Evolutionary conservation across 1,140 invertebrate genomes (phyloP).

Genomic region (Drosophila truncata): DNA sequence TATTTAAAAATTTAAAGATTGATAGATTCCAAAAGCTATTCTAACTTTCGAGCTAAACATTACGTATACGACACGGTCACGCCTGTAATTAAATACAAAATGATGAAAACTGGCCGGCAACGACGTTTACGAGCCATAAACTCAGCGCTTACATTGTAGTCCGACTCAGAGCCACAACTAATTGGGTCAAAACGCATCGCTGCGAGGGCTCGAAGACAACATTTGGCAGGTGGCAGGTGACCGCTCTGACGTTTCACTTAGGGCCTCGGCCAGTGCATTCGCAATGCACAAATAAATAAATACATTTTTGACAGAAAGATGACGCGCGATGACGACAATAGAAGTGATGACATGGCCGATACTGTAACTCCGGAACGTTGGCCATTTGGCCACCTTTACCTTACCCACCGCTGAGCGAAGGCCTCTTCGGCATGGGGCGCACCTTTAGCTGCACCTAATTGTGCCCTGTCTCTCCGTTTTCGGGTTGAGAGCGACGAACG

Average conservation of each 20-base stretch:
- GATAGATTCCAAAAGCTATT: not conserved
- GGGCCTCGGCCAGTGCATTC: constrained; percentile 34
- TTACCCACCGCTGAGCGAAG: constrained; percentile 11
- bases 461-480: constrained; percentile 50
- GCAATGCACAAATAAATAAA: constrained; percentile 80
- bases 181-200: constrained; percentile 66
- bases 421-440: constrained; percentile 15
- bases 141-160: constrained; percentile 62
- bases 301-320: constrained; percentile 73
- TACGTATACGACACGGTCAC: constrained; percentile 62
- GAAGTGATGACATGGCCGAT: constrained; percentile 73
- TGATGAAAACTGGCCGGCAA: constrained; percentile 53
- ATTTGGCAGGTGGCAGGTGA: constrained; percentile 78
- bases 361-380: constrained; percentile 22
- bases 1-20: not conserved
- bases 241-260: constrained; percentile 75
- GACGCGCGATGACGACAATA: constrained; percentile 76
- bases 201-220: constrained; percentile 17
- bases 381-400: constrained; percentile 17
- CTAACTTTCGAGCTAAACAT: not conserved
- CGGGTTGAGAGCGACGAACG: constrained; percentile 13
- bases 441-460: constrained; percentile 54
- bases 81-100: constrained; percentile 55
- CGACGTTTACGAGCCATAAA: constrained; percentile 79
- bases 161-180: constrained; percentile 50